Evolutionary conservation across 2,888 invertebrate species (phyloP), one percentile per base, ranked within the genome.

Genomic region (Listrodromus nycthemerus): DNA sequence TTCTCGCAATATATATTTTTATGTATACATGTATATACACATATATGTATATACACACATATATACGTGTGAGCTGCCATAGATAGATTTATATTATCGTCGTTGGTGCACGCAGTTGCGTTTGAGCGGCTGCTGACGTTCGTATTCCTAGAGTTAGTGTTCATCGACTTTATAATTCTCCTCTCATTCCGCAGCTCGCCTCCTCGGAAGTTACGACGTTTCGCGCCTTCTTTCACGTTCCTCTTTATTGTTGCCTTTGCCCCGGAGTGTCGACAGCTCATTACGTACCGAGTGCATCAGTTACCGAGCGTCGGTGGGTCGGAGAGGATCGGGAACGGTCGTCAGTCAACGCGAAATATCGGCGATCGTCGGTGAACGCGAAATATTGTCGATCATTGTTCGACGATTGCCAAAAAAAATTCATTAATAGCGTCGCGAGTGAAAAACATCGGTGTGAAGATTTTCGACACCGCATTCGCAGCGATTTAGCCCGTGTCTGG

Each of bases 211-310:
- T 80, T 76, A 66, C 83, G 65, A 74, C 69, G 52, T 71, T 48
- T 69, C 50, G 70, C 67, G 16, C 24, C 41, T 41, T 33, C 48
- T 50, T 66, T 79, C 41, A 41, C 66, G 71, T 69, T 69, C 33
- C 33, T 21, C 80, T 65, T 55, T 45, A 75, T 80, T 66, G 70
- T 79, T 75, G 33, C 69, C n/a, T 65, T 58, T 45, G 77, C 24
- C 71, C 2, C 8, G 37, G 16, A 61, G 58, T 30, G 16, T 24
- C 21, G 37, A n/a, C 41, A 61, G 41, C 7, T 30, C 30, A 19
- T 61, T 84, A 66, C 73, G 61, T 41, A 71, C 55, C 78, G 58
- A 82, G 83, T 85, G 86, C 86, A 86, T 37, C 79, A 77, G 77
- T 82, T 45, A 52, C 82, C 58, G 50, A 30, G 66, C 82, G 61